These are phyloP conservation scores for Leptodactylus fuscus DNA, from an alignment of 2,113 vertebrate genomes.

Conservation along the genomic window DNA sequence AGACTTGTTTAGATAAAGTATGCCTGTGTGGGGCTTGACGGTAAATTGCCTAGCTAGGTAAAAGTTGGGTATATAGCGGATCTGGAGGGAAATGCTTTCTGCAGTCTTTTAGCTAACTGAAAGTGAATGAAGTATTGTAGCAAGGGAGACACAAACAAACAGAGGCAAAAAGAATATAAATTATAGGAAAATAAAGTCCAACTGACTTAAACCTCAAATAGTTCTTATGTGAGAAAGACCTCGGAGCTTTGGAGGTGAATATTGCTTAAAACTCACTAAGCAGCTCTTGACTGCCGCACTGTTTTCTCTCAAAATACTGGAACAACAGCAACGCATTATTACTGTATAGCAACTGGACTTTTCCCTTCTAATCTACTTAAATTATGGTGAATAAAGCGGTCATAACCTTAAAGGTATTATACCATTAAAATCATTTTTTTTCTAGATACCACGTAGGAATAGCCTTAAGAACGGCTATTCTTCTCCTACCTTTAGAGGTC, in stretches of 20 bases:
- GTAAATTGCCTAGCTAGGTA: conserved; percentile 6
- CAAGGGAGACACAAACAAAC: conserved; percentile 17
- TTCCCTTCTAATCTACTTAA: conserved; percentile 10
- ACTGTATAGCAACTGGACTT: not conserved
- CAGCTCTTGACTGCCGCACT: not conserved
- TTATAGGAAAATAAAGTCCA: conserved; percentile 31
- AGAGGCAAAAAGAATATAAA: conserved; percentile 39
- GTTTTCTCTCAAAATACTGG: not conserved
- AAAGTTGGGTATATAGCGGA: conserved; percentile 5
- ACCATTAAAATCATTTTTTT: no score
- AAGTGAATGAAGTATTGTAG: conserved; percentile 20
- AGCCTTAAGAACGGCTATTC: no score
- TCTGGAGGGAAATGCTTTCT: not conserved
- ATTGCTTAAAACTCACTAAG: conserved; percentile 29
- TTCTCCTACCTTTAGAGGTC: no score
- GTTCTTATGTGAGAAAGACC: conserved; percentile 33
- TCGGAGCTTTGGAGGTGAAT: conserved; percentile 9
- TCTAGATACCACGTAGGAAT: no score
- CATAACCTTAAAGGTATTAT: no score
- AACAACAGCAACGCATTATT: not conserved
- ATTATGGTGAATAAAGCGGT: conserved; percentile 9
- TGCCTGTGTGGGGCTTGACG: not conserved
- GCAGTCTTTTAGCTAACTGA: not conserved
- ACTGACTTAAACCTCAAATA: conserved; percentile 29
- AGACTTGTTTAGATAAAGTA: not conserved